Conservation (phyloP, 2,113 vertebrate genomes). For the Sinocyclocheilus anshuiensis region DNA sequence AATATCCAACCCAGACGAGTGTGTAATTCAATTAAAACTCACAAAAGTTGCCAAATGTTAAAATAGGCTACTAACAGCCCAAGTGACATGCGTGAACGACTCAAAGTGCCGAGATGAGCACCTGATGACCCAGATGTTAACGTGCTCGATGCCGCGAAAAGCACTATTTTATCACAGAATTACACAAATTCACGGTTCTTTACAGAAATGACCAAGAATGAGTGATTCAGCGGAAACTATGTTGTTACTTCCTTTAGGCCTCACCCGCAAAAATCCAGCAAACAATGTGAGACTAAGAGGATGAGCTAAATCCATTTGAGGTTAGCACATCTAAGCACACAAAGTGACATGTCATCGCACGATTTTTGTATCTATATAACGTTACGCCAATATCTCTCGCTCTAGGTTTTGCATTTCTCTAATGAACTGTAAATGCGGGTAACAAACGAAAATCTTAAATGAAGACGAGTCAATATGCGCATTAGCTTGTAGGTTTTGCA, state of each 20-base stretch:
- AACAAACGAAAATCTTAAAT: neutral
- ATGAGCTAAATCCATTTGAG: neutral
- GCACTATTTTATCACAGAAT: neutral
- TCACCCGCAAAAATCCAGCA: conserved; percentile 29
- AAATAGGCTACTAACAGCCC: neutral
- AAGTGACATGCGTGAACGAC: neutral
- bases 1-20: neutral
- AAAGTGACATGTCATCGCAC: neutral
- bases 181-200: neutral
- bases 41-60: neutral
- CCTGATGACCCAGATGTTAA: conserved; percentile 30
- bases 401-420: neutral
- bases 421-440: neutral
- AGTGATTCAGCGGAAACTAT: neutral
- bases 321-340: neutral
- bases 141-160: neutral
- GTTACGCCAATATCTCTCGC: neutral
- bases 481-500: conserved; percentile 16
- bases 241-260: conserved; percentile 39
- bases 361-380: neutral
- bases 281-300: conserved; percentile 30
- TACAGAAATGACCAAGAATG: neutral
- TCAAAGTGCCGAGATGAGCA: conserved; percentile 22
- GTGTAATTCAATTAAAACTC: neutral
- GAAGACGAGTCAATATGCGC: neutral